Conservation (phyloP, 53 echinoderm and acorn worm species). For the Crossaster papposus region DNA sequence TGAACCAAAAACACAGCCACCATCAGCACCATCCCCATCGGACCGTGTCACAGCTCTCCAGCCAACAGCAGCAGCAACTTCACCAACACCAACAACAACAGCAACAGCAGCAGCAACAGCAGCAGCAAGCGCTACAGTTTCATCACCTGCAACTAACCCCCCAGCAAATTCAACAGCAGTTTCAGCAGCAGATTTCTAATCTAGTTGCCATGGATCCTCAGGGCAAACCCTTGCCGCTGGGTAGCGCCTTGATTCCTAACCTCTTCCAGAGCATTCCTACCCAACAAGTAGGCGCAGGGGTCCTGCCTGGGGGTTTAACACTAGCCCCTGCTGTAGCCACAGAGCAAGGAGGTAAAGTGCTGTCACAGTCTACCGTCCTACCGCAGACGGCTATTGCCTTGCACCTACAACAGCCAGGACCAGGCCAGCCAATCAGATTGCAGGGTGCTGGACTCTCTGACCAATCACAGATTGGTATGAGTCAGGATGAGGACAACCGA, state of each 20-base stretch:
- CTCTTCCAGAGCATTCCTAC: constrained; percentile 83
- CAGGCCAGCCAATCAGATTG: constrained; percentile 79
- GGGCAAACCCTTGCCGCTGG: constrained; percentile 78
- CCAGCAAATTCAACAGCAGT: constrained; percentile 67
- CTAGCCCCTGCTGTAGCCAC: constrained; percentile 70
- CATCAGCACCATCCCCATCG: constrained; percentile 39
- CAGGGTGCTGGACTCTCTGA: constrained; percentile 68
- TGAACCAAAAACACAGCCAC: constrained; percentile 49
- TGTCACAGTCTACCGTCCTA: constrained; percentile 71
- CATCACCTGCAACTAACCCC: constrained; percentile 65
- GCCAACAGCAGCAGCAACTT: constrained; percentile 65
- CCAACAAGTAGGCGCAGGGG: constrained; percentile 67
- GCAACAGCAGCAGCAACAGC: constrained; percentile 73
- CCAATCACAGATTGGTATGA: constrained; percentile 64
- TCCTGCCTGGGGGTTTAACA: constrained; percentile 55
- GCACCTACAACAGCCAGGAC: constrained; percentile 72
- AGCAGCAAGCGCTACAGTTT: constrained; percentile 48
- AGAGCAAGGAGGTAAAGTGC: constrained; percentile 66
- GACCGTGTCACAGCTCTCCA: constrained; percentile 52
- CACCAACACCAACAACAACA: constrained; percentile 71
- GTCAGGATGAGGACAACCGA: constrained; percentile 71
- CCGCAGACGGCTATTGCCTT: constrained; percentile 76
- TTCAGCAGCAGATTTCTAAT: constrained; percentile 87
- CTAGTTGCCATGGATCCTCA: constrained; percentile 81
- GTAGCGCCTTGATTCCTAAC: constrained; percentile 74